Conservation (phyloP, 2,113 vertebrate genomes). For the Cyprinodon tularosa region DNA sequence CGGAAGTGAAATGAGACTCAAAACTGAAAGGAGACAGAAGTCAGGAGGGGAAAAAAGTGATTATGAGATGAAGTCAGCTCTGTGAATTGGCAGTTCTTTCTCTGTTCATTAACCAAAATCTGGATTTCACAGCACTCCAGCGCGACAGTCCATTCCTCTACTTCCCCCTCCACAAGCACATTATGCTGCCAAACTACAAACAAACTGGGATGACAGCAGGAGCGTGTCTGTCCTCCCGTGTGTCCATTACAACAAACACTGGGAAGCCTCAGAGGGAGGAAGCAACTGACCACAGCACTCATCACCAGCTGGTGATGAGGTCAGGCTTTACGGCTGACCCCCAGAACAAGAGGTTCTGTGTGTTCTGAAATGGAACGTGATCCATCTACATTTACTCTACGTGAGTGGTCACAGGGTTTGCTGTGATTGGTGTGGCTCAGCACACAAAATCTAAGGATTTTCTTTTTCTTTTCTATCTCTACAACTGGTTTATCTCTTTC, state of each 20-base stretch:
- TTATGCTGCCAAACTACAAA: slow-evolving; percentile 54
- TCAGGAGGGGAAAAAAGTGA: slow-evolving; percentile 32
- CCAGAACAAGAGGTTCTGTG: slow-evolving; percentile 55
- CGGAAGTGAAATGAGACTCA: slow-evolving; percentile 25
- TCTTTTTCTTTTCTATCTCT: not conserved
- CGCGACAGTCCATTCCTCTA: slow-evolving; percentile 39
- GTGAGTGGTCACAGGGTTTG: slow-evolving; percentile 36
- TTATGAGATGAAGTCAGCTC: slow-evolving; percentile 69
- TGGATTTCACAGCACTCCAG: slow-evolving; percentile 52
- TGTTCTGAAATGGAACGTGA: slow-evolving; percentile 37
- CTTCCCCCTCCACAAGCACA: slow-evolving; percentile 24
- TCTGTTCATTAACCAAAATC: slow-evolving; percentile 72
- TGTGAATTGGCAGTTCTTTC: slow-evolving; percentile 60
- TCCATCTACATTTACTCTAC: slow-evolving; percentile 26
- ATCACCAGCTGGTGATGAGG: slow-evolving; percentile 64
- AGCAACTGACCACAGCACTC: slow-evolving; percentile 35
- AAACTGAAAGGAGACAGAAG: slow-evolving; percentile 29
- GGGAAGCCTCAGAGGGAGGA: slow-evolving; percentile 25
- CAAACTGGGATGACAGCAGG: slow-evolving; percentile 41
- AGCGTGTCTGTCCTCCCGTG: slow-evolving; percentile 25
- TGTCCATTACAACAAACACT: slow-evolving; percentile 62
- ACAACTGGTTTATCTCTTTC: not conserved
- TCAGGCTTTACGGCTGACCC: slow-evolving; percentile 65
- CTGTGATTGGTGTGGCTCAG: not conserved
- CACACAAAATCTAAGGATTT: not conserved